Percentiles rank a stretch among this genome's conserved stretches.
phyloP scores from a whole-genome alignment of 2,797 vertebrate species.

The Neosalanx taihuensis region DNA sequence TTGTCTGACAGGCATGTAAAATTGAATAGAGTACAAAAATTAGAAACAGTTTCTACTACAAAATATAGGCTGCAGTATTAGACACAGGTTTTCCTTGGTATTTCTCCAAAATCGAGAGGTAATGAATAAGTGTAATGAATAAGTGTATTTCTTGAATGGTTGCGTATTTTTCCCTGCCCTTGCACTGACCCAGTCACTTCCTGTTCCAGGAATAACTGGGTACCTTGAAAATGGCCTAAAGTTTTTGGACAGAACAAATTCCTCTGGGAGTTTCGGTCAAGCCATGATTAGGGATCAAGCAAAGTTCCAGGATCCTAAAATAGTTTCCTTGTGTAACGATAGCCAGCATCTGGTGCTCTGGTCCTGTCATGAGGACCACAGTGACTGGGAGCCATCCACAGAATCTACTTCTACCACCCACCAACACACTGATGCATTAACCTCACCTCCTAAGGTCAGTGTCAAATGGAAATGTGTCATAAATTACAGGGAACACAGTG shows the following conservation, averaged over 20 bases:
- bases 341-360: neutral
- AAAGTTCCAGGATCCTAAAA: constrained; percentile 16
- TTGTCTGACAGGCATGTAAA: too few species aligned
- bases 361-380: neutral
- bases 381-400: neutral
- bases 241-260: neutral
- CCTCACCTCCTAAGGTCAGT: neutral
- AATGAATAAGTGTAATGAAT: neutral
- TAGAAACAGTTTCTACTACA: too few species aligned
- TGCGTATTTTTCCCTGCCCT: neutral
- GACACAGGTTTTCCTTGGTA: too few species aligned
- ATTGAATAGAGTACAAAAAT: too few species aligned
- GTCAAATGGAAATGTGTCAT: neutral
- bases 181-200: neutral
- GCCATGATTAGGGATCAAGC: neutral
- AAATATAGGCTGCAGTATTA: too few species aligned
- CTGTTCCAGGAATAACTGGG: neutral
- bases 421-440: constrained; percentile 1
- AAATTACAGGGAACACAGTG: constrained; percentile 17
- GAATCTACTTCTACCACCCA: neutral
- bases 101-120: neutral
- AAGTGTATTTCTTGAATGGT: neutral
- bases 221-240: neutral
- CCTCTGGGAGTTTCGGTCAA: neutral
- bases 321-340: neutral